Evolutionary conservation across 2,113 vertebrate species (phyloP).

Genomic region (Dicerorhinus sumatrensis): DNA sequence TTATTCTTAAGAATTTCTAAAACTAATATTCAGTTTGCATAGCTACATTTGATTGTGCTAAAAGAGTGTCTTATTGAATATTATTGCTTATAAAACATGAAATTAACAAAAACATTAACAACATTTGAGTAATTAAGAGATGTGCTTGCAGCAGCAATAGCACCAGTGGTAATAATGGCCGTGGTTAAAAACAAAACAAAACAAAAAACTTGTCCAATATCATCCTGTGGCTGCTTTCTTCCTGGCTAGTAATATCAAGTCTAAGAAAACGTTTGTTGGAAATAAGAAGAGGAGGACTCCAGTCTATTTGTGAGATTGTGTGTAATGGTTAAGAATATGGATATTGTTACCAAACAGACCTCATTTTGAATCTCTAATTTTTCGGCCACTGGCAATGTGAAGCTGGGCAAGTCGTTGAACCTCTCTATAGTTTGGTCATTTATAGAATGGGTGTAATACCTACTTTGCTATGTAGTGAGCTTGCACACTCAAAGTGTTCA

Average conservation of each 20-base stretch:
- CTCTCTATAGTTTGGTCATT: neutral
- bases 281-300: neutral
- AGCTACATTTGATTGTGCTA: neutral
- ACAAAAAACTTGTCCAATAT: neutral
- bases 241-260: neutral
- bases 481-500: neutral
- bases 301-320: neutral
- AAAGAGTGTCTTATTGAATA: neutral
- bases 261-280: neutral
- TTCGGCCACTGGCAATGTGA: neutral
- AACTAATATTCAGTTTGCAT: neutral
- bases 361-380: neutral
- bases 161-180: neutral
- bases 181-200: neutral
- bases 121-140: neutral
- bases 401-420: neutral
- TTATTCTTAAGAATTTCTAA: constrained; percentile 34
- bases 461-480: neutral
- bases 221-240: neutral
- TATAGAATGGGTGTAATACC: neutral
- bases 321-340: neutral
- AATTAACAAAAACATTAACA: neutral
- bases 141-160: neutral
- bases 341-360: neutral
- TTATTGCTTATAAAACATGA: constrained; percentile 51